Conservation (phyloP, 2,888 invertebrate genomes). For the Subacronicta megacephala region DNA sequence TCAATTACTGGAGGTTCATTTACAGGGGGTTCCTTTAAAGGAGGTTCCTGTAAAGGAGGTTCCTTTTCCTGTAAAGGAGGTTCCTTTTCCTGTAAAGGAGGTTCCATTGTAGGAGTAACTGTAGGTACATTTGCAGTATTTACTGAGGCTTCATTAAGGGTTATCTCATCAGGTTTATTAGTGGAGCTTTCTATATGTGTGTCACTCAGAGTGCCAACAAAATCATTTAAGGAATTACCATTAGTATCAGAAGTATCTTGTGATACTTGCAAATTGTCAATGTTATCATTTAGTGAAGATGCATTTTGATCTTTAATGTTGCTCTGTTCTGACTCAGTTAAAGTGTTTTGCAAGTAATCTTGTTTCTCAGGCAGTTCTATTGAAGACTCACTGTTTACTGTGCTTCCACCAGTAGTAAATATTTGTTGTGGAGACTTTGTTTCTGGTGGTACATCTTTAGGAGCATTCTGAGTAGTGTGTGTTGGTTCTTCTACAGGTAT, state of each 20-base stretch:
- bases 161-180: conserved; percentile 12
- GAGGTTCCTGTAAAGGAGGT: background rate
- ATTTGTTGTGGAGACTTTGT: conserved; percentile 45
- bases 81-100: conserved; percentile 6
- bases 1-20: background rate
- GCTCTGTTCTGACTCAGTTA: conserved; percentile 54
- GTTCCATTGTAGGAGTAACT: background rate
- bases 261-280: conserved; percentile 48
- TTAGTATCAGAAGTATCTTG: conserved; percentile 53
- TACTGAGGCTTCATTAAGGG: conserved; percentile 5
- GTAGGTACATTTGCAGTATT: conserved; percentile 8
- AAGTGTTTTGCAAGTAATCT: conserved; percentile 57
- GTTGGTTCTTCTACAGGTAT: conserved; percentile 13
- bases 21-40: conserved; percentile 3
- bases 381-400: conserved; percentile 39
- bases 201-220: conserved; percentile 6
- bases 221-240: conserved; percentile 38
- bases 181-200: conserved; percentile 8
- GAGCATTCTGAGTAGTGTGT: conserved; percentile 21
- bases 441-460: conserved; percentile 23
- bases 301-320: conserved; percentile 66
- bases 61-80: background rate
- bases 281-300: conserved; percentile 53
- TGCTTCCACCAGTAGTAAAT: conserved; percentile 53
- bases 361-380: conserved; percentile 64